Evolutionary conservation across 2,113 vertebrate genomes (phyloP), one percentile per base, ranked within the genome.

Genomic region (Paedocypris sp.): DNA sequence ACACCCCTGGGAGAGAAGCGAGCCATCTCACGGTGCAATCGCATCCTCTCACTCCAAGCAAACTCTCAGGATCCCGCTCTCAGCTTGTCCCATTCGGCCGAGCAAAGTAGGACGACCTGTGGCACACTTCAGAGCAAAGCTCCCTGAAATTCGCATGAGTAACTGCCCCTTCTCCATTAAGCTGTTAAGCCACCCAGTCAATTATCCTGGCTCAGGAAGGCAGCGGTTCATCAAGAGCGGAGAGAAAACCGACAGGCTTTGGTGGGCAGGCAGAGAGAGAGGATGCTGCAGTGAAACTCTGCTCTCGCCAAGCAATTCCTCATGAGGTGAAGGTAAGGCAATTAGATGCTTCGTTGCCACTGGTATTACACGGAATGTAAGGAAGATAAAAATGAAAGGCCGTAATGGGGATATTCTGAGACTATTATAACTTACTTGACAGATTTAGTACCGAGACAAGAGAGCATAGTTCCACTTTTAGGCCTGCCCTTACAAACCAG

Each of bases 311-410:
- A 80, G 78, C 76, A 75, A 85, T 86, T 77, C 82, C 84, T 85
- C 80, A 84, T 58, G 49, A 67, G 48, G 58, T 70, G 81, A 71
- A 71, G 68, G 62, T 70, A 62, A 75, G 64, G 82, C 81, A 87
- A 84, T 86, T 83, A 87, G 81, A 81, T 83, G 81, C 79, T 83
- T 77, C 80, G 77, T 66, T 79, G 80, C 81, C 70, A 77, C 78
- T 76, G 31, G 75, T 82, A 79, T 85, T 84, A 83, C 78, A 82
- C 80, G 81, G 80, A 77, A 79, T 79, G 77, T 52, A 60, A 69
- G 74, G 78, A 78, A 70, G 58, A 56, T 56, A 58, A 54, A 49
- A 70, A 51, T 28, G 41, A 32, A 70, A 73, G 73, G 66, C 70
- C 72, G 76, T 82, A 83, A 82, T 83, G 75, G 80, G 73, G 77